Percentiles rank a stretch among this genome's conserved stretches.
Conservation (phyloP, 2,888 invertebrate species). For the Oxytorus armatus region DNA sequence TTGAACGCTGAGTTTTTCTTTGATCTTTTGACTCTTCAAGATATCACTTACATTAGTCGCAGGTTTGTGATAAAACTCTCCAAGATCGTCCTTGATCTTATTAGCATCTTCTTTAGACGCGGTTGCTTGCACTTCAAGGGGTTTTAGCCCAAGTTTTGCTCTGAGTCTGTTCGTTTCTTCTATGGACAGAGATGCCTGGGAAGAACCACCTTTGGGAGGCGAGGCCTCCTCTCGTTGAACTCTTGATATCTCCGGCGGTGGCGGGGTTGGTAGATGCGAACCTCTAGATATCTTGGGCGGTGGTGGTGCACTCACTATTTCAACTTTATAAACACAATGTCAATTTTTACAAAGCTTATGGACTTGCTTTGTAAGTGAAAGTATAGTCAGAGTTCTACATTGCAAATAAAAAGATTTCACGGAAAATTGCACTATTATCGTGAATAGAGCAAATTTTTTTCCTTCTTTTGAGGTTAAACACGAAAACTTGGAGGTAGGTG, state of each 20-base stretch:
- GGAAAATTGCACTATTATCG: too few relatives aligned
- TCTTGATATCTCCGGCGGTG: constrained; percentile 71
- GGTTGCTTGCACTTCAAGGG: constrained; percentile 89
- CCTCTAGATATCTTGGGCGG: constrained; percentile 83
- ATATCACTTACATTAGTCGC: constrained; percentile 91
- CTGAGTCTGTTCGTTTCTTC: constrained; percentile 95
- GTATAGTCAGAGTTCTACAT: too few relatives aligned
- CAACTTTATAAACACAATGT: constrained; percentile 79
- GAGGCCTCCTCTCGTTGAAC: constrained; percentile 70
- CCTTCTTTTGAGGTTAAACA: constrained; percentile 9
- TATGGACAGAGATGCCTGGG: constrained; percentile 89
- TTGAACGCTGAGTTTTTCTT: constrained; percentile 91
- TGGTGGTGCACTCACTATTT: constrained; percentile 83
- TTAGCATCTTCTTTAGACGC: constrained; percentile 77
- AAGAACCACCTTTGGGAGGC: constrained; percentile 82
- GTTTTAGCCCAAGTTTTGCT: constrained; percentile 97
- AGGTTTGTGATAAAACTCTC: constrained; percentile 95
- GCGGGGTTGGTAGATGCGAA: constrained; percentile 77
- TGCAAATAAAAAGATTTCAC: too few relatives aligned
- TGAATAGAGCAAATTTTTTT: background rate
- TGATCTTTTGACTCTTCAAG: constrained; percentile 91
- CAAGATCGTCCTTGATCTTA: constrained; percentile 86
- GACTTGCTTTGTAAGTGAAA: too few relatives aligned
- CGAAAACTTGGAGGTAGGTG: constrained; percentile 6
- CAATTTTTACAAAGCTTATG: too few relatives aligned